Evolutionary conservation across 2,888 invertebrate species (phyloP).

Genomic region (Cyclophora albipunctata): DNA sequence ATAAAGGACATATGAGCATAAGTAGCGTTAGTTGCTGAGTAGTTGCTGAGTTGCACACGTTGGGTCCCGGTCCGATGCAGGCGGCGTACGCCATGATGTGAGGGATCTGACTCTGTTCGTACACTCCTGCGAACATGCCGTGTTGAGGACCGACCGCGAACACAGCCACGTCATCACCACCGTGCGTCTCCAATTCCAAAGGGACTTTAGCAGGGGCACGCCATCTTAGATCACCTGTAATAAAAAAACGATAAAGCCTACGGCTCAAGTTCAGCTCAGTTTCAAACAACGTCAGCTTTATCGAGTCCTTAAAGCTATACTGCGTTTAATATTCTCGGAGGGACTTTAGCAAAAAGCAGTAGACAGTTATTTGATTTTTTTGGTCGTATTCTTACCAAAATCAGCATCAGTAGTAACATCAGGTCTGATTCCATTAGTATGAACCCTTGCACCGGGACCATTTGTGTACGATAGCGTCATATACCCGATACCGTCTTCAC

Average conservation of each 20-base stretch:
- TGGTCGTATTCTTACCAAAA: conserved; percentile 32
- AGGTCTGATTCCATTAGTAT: conserved; percentile 70
- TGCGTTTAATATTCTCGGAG: too few relatives aligned
- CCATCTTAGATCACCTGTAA: conserved; percentile 30
- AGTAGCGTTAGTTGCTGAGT: neutral
- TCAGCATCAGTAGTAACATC: conserved; percentile 45
- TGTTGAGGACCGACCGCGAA: conserved; percentile 83
- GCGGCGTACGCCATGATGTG: conserved; percentile 83
- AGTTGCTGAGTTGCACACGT: conserved; percentile 34
- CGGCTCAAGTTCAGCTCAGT: too few relatives aligned
- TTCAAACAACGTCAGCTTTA: too few relatives aligned
- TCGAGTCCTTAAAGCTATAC: too few relatives aligned
- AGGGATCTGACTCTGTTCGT: conserved; percentile 86
- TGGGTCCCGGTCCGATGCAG: conserved; percentile 77
- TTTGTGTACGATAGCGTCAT: conserved; percentile 71
- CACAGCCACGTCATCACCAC: conserved; percentile 86
- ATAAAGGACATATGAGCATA: neutral
- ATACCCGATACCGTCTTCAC: conserved; percentile 65
- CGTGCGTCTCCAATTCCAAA: conserved; percentile 79
- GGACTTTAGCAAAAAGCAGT: too few relatives aligned
- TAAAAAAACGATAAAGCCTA: too few relatives aligned
- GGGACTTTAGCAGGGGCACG: conserved; percentile 68
- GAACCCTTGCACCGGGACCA: conserved; percentile 76
- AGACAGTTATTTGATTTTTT: too few relatives aligned
- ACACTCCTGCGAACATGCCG: conserved; percentile 83